Evolutionary conservation across 2,888 invertebrate genomes (phyloP).

Genomic region (Didymodactylos carnosus): DNA sequence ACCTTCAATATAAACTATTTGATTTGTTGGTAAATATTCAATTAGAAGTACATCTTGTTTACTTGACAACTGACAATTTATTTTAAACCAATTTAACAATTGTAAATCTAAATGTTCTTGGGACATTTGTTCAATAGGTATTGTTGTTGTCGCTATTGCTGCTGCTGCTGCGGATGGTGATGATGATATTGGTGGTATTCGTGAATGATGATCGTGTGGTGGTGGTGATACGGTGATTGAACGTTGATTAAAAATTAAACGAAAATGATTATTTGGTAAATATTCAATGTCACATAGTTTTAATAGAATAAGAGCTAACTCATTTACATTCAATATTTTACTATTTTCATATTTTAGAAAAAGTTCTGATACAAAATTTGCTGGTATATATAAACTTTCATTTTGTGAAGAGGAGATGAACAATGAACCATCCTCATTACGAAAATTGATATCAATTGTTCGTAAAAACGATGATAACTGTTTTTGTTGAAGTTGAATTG

Average conservation of each 20-base stretch:
- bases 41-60: not conserved
- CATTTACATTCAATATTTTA: not conserved
- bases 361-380: not conserved
- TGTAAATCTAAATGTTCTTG: not conserved
- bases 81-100: not conserved
- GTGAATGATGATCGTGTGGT: not conserved
- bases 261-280: not conserved
- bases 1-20: not conserved
- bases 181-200: not conserved
- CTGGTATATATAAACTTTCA: not conserved
- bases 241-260: too few species aligned
- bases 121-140: not conserved
- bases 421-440: not conserved
- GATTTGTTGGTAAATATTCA: not conserved
- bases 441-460: not conserved
- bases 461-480: not conserved
- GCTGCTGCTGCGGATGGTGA: too few species aligned
- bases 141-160: too few species aligned
- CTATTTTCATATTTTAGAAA: not conserved
- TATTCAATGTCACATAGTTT: not conserved
- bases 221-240: not conserved
- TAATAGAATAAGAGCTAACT: not conserved
- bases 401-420: too few species aligned
- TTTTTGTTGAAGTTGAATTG: not conserved
- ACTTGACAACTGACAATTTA: not conserved